These are phyloP conservation scores for Microtus pennsylvanicus DNA, from an alignment of 2,113 vertebrate species.

Conservation along the genomic window DNA sequence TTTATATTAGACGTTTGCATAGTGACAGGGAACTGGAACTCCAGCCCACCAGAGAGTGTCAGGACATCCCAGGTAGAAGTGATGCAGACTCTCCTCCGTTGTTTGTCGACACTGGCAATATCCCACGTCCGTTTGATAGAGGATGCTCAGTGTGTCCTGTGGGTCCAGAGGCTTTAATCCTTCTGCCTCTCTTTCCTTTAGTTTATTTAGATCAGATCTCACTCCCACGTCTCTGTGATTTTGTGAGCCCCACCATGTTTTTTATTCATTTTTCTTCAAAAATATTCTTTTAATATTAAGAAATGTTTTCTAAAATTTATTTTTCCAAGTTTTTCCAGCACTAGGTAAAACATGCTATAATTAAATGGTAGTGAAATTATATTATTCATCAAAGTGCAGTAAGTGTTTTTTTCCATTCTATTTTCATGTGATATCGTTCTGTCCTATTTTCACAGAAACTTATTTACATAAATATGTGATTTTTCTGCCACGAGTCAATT, in stretches of 20 bases:
- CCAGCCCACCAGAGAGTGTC: background rate
- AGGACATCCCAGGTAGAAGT: background rate
- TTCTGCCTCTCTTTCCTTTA: background rate
- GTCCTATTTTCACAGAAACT: background rate
- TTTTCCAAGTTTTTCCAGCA: background rate
- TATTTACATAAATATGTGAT: background rate
- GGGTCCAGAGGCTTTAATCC: background rate
- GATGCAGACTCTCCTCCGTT: background rate
- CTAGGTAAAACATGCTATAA: background rate
- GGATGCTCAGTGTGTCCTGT: background rate
- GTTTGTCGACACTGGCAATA: background rate
- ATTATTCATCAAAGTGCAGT: background rate
- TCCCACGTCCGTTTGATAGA: background rate
- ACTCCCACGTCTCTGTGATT: background rate
- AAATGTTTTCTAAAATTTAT: conserved; percentile 34
- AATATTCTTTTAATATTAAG: conserved; percentile 42
- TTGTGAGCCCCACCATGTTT: background rate
- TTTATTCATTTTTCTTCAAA: background rate
- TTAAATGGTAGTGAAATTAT: conserved; percentile 41
- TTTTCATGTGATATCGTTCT: background rate
- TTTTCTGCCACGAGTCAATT: background rate
- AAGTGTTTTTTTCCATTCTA: background rate
- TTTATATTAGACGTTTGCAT: background rate
- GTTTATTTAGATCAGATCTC: background rate
- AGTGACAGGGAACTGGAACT: background rate